Percentiles rank a stretch among this genome's conserved stretches.
Conservation (phyloP, 2,797 vertebrate species). For the Myotis daubentonii region DNA sequence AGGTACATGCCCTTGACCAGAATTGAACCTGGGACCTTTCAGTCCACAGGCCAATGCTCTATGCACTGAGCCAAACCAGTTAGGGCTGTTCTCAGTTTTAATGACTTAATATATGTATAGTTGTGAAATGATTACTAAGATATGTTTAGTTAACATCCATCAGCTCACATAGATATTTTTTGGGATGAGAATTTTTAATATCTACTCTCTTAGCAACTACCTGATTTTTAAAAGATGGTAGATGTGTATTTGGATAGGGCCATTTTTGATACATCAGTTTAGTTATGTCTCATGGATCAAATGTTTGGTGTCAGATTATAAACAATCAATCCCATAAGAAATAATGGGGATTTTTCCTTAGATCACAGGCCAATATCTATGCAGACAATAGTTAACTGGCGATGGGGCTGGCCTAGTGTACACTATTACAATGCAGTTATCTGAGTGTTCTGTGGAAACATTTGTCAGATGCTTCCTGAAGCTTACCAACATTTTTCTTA, state of each 20-base stretch:
- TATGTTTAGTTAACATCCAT: not conserved
- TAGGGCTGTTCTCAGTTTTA: not conserved
- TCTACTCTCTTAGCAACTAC: not conserved
- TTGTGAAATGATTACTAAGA: not conserved
- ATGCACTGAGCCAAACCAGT: no score
- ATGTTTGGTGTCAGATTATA: slow-evolving; percentile 4
- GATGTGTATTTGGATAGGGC: not conserved
- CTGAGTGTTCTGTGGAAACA: not conserved
- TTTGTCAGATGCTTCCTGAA: not conserved
- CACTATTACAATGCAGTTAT: not conserved
- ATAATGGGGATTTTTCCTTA: not conserved
- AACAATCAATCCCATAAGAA: not conserved
- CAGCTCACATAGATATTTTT: not conserved
- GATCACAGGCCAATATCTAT: not conserved
- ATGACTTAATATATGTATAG: not conserved
- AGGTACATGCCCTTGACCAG: no score
- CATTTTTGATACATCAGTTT: not conserved
- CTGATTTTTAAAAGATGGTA: not conserved
- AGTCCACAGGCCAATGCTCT: no score
- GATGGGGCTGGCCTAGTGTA: not conserved
- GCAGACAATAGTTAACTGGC: not conserved
- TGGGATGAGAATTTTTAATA: not conserved
- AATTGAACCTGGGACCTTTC: no score
- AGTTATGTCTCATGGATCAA: not conserved
- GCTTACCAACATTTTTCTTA: not conserved